Conservation (phyloP, 2,797 vertebrate species). For the Esox lucius region DNA sequence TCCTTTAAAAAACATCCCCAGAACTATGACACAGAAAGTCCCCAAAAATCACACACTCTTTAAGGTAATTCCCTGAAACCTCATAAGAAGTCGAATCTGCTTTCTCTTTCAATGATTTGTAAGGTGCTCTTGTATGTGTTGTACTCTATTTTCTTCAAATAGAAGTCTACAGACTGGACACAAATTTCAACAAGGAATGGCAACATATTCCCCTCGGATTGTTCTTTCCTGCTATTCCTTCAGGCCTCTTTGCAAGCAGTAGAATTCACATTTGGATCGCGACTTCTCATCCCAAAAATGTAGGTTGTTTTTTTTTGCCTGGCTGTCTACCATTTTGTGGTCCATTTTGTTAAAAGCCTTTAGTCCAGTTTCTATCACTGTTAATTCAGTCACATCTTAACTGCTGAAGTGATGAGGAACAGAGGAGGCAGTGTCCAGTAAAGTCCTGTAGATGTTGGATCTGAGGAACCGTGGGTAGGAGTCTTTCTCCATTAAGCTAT, state of each 20-base stretch:
- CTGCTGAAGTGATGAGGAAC: slow-evolving; percentile 19
- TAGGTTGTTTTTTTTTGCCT: slow-evolving; percentile 6
- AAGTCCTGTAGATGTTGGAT: slow-evolving; percentile 78
- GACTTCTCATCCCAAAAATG: slow-evolving; percentile 21
- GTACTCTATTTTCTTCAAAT: neutral
- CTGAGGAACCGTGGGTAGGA: slow-evolving; percentile 84
- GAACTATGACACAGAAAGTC: slow-evolving; percentile 49
- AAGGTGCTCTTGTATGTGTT: neutral
- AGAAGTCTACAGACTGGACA: neutral
- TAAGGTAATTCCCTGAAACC: slow-evolving; percentile 33
- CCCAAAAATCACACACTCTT: slow-evolving; percentile 33
- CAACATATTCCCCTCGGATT: neutral
- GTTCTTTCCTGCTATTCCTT: neutral
- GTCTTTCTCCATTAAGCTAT: slow-evolving; percentile 84
- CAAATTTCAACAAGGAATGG: slow-evolving; percentile 3
- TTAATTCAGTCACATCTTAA: neutral
- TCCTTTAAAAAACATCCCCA: slow-evolving; percentile 39
- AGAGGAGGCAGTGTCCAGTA: slow-evolving; percentile 64
- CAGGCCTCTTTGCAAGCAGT: no score
- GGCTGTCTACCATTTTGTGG: slow-evolving; percentile 7
- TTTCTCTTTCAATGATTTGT: neutral
- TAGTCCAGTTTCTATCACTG: neutral
- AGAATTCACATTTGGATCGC: neutral
- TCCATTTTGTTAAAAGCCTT: neutral
- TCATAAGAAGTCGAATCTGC: neutral